These are phyloP conservation scores for Sabatieria punctata DNA, from an alignment of 2,888 invertebrate species.

Conservation along the genomic window DNA sequence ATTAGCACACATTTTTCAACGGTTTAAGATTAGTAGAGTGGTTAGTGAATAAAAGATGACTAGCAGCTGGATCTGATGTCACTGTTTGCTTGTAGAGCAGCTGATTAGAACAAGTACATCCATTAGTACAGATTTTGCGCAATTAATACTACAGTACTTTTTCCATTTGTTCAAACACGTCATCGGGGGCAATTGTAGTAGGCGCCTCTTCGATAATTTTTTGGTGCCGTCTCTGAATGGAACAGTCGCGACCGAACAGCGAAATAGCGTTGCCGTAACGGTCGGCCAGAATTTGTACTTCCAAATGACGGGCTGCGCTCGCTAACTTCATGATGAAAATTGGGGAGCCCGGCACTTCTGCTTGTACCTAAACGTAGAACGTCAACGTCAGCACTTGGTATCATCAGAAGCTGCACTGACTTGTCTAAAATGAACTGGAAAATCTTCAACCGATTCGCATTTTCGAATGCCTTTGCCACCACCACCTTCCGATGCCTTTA, in stretches of 20 bases:
- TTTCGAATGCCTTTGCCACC: slow-evolving; percentile 97
- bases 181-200: slow-evolving; percentile 70
- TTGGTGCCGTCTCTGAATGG: slow-evolving; percentile 92
- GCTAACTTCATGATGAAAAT: slow-evolving; percentile 98
- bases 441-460: slow-evolving; percentile 74
- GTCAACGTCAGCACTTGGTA: slow-evolving; percentile 38
- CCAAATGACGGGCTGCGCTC: slow-evolving; percentile 81
- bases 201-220: slow-evolving; percentile 99
- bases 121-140: background rate
- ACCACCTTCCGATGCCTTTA: slow-evolving; percentile 97
- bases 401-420: slow-evolving; percentile 27
- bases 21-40: too few species aligned
- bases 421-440: slow-evolving; percentile 74
- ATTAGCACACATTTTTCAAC: too few species aligned
- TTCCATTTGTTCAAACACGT: slow-evolving; percentile 90
- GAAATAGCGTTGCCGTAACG: slow-evolving; percentile 96
- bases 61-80: too few species aligned
- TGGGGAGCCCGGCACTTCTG: slow-evolving; percentile 93
- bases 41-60: background rate
- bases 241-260: slow-evolving; percentile 91
- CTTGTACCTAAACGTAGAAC: slow-evolving; percentile 88
- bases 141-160: slow-evolving; percentile 42
- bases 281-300: slow-evolving; percentile 91
- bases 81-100: too few species aligned
- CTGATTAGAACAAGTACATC: slow-evolving; percentile 12